phyloP scores from a whole-genome alignment of 2,888 invertebrate genomes.

The Eueremaeus valkanovi region DNA sequence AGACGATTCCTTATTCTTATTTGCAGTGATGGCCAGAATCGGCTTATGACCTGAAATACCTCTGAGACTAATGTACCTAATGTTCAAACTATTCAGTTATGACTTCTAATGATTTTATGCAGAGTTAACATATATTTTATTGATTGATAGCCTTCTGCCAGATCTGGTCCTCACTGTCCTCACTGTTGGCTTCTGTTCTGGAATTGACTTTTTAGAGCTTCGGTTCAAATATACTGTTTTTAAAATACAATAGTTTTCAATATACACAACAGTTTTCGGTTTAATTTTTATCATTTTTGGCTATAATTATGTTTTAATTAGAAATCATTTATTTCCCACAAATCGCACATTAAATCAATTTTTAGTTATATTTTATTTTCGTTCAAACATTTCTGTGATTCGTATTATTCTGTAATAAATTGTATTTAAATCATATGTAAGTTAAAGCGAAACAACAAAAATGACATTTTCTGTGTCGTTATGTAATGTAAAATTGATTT shows the following conservation, averaged over 20 bases:
- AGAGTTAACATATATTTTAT: not conserved
- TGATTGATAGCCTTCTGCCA: not conserved
- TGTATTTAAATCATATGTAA: slow-evolving; percentile 31
- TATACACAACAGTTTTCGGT: too few species aligned
- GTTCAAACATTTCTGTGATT: slow-evolving; percentile 29
- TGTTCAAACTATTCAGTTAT: not conserved
- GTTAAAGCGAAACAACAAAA: not conserved
- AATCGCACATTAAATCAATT: not conserved
- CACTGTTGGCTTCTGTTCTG: slow-evolving; percentile 2
- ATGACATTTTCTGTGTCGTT: slow-evolving; percentile 25
- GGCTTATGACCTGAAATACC: not conserved
- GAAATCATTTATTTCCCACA: slow-evolving; percentile 9
- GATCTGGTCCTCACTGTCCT: slow-evolving; percentile 8
- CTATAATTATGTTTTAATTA: not conserved
- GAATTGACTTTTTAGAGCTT: slow-evolving; percentile 26
- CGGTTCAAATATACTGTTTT: not conserved
- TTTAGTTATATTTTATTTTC: not conserved
- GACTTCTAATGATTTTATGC: too few species aligned
- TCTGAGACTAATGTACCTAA: not conserved
- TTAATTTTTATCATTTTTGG: not conserved
- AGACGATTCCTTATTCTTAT: too few species aligned
- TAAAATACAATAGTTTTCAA: not conserved
- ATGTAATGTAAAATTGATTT: slow-evolving; percentile 31
- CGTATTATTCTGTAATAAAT: slow-evolving; percentile 21
- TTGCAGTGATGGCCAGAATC: not conserved